These are phyloP conservation scores for Phyllostomus hastatus DNA, from an alignment of 2,113 vertebrate genomes.

Conservation along the genomic window DNA sequence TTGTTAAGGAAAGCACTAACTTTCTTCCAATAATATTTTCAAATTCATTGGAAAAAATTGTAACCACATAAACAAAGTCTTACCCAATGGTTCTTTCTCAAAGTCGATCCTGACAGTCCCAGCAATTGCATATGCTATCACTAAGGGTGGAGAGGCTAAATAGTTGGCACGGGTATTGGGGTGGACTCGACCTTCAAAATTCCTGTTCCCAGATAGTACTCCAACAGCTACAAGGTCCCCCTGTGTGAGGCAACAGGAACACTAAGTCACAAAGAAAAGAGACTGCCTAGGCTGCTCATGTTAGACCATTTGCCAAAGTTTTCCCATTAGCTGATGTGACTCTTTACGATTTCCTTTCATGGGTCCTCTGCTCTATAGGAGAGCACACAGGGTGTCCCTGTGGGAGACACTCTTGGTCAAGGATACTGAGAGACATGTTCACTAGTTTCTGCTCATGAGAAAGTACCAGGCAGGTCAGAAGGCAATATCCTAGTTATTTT, in stretches of 20 bases:
- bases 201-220: conserved; percentile 95
- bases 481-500: background rate
- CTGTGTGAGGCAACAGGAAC: conserved; percentile 73
- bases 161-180: conserved; percentile 98
- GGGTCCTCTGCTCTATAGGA: background rate
- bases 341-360: background rate
- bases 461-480: background rate
- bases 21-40: background rate
- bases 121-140: conserved; percentile 96
- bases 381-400: background rate
- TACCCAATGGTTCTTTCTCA: conserved; percentile 93
- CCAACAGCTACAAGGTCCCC: conserved; percentile 94
- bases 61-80: conserved; percentile 43
- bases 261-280: background rate
- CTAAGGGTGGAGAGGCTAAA: conserved; percentile 92
- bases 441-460: background rate
- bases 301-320: background rate
- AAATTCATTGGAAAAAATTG: background rate
- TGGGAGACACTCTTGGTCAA: background rate
- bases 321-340: background rate
- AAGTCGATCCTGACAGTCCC: conserved; percentile 94
- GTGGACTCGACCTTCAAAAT: conserved; percentile 97
- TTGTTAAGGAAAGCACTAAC: background rate
- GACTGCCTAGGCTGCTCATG: background rate
- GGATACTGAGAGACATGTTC: background rate